These are phyloP conservation scores for Macrosteles quadrilineatus DNA, from an alignment of 1,140 invertebrate genomes.

Conservation along the genomic window DNA sequence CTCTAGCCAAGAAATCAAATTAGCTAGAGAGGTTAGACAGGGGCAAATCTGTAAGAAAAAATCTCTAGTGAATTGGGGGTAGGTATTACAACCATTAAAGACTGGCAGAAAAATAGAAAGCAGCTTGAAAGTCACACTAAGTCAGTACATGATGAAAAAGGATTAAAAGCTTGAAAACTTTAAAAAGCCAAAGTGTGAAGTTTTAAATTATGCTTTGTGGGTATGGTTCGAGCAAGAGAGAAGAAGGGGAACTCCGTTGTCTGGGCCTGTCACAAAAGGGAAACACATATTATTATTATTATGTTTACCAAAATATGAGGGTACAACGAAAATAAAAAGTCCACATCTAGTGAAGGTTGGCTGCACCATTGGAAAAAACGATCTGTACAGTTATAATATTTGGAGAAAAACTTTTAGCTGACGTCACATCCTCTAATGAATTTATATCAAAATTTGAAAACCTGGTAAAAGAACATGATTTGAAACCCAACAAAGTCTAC, in stretches of 20 bases:
- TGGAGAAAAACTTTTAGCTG: neutral
- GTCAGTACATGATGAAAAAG: conserved; percentile 26
- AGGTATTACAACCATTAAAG: conserved; percentile 7
- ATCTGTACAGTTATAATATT: neutral
- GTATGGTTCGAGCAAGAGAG: neutral
- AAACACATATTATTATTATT: too few species aligned
- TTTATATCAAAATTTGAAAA: neutral
- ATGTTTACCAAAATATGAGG: neutral
- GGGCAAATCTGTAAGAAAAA: neutral
- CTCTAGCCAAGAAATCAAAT: too few species aligned
- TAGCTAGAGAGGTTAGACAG: neutral
- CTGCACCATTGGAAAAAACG: conserved; percentile 5
- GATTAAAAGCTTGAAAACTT: conserved; percentile 13
- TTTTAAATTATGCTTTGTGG: conserved; percentile 10
- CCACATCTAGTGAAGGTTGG: conserved; percentile 4
- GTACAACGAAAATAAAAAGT: neutral
- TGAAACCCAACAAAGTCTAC: too few species aligned
- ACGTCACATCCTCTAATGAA: neutral
- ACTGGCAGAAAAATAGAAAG: neutral
- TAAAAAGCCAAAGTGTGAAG: conserved; percentile 9
- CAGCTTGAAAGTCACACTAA: neutral
- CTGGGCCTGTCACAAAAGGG: conserved; percentile 6
- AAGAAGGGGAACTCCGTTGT: conserved; percentile 11
- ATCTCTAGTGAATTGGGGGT: neutral
- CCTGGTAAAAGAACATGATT: neutral